Conservation (phyloP, 64 coral and sea anemone genomes). For the Catalaphyllia jardinei region DNA sequence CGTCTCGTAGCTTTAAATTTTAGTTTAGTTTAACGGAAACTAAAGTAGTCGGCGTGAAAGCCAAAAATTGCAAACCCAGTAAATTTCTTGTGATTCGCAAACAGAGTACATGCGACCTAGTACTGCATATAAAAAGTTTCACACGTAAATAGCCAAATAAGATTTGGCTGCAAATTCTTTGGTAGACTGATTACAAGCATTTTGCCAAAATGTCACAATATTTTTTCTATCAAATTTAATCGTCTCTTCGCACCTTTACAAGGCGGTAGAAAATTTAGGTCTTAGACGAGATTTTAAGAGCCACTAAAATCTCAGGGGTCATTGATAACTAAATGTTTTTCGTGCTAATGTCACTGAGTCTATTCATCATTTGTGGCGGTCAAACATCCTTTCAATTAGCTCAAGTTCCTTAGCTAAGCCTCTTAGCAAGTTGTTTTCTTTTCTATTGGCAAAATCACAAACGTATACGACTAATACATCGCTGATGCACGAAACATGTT, state of each 20-base stretch:
- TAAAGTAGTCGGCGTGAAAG: constrained; percentile 5
- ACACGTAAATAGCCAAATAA: background rate
- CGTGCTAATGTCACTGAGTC: background rate
- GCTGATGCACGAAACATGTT: background rate
- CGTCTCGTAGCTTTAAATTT: too few relatives aligned
- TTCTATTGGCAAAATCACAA: constrained; percentile 3
- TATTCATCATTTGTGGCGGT: background rate
- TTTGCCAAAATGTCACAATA: background rate
- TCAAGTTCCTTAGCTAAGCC: constrained; percentile 27
- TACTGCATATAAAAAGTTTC: background rate
- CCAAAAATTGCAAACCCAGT: background rate
- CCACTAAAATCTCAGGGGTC: background rate
- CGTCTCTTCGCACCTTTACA: background rate
- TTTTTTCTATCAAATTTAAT: background rate
- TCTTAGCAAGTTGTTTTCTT: constrained; percentile 28
- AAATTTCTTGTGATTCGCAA: background rate
- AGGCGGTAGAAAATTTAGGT: background rate
- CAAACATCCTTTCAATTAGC: constrained; percentile 17
- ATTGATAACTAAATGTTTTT: background rate
- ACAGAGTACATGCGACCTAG: background rate
- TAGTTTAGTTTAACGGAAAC: background rate
- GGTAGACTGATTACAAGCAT: background rate
- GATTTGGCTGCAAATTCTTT: background rate
- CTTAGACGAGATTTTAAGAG: background rate
- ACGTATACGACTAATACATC: background rate